phyloP scores from a whole-genome alignment of 2,888 invertebrate species.

The Linnaemya vulpina region DNA sequence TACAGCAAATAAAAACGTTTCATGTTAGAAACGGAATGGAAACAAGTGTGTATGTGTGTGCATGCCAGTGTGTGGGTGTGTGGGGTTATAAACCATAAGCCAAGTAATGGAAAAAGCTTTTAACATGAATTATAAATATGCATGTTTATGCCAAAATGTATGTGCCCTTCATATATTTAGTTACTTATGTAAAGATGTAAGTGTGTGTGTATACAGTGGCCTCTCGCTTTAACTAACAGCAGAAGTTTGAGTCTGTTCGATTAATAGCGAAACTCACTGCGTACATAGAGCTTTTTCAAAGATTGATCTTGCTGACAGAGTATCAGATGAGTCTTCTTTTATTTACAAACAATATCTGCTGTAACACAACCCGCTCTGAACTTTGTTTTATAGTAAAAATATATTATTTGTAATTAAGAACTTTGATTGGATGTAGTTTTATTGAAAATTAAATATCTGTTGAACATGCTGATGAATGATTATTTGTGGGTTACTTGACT shows the following conservation, averaged over 20 bases:
- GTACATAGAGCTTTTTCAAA: too few relatives aligned
- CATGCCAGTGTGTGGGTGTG: not conserved
- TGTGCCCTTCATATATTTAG: not conserved
- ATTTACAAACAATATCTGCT: too few relatives aligned
- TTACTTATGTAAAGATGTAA: not conserved
- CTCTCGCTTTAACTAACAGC: not conserved
- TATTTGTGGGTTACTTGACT: too few relatives aligned
- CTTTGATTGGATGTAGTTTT: too few relatives aligned
- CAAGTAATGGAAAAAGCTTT: conserved; percentile 81
- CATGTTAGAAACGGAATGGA: conserved; percentile 7
- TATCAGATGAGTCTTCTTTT: too few relatives aligned
- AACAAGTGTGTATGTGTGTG: not conserved
- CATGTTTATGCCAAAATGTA: conserved; percentile 65
- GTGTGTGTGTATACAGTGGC: not conserved
- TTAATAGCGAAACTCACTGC: not conserved
- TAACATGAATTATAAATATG: conserved; percentile 80
- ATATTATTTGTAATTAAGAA: too few relatives aligned
- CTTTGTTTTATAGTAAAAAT: too few relatives aligned
- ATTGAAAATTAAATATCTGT: too few relatives aligned
- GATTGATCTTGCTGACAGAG: too few relatives aligned
- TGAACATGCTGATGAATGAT: too few relatives aligned
- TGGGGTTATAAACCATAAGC: conserved; percentile 71
- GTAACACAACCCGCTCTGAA: too few relatives aligned
- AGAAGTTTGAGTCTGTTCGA: not conserved
- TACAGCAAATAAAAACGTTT: conserved; percentile 12